A percentile compares a stretch with the other conserved stretches of the same genome.
phyloP scores from a whole-genome alignment of 2,888 invertebrate genomes.

The Gryllus longicercus region DNA sequence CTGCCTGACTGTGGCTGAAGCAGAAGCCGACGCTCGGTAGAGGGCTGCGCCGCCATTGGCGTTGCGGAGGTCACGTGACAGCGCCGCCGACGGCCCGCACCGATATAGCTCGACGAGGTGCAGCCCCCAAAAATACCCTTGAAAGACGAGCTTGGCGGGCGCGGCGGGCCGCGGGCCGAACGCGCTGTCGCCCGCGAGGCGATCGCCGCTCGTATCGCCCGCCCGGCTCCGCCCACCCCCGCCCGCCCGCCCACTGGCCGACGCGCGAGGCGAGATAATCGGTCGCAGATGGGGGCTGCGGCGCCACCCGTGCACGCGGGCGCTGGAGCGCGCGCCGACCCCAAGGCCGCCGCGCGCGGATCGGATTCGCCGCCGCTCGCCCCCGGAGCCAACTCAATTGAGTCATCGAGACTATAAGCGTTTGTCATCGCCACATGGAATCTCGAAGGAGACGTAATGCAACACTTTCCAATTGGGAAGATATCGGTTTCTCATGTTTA shows the following conservation, averaged over 20 bases:
- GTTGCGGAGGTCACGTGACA: neutral
- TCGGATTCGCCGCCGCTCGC: too few species aligned
- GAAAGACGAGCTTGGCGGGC: neutral
- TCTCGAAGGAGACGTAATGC: too few species aligned
- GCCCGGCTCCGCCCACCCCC: neutral
- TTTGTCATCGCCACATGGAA: too few species aligned
- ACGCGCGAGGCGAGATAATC: neutral
- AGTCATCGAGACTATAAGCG: too few species aligned
- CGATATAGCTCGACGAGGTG: neutral
- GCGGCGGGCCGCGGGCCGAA: too few species aligned
- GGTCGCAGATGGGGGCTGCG: neutral
- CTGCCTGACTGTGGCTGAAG: conserved; percentile 19
- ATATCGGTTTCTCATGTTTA: too few species aligned
- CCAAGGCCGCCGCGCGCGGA: too few species aligned
- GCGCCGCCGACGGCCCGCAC: neutral
- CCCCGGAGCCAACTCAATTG: too few species aligned
- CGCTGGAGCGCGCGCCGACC: neutral
- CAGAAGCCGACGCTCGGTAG: neutral
- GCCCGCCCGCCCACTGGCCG: neutral
- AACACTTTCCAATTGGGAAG: too few species aligned
- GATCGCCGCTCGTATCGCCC: neutral
- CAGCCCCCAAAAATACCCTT: neutral
- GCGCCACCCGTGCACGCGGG: neutral
- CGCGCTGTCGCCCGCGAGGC: too few species aligned
- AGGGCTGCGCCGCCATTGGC: neutral